Percentiles rank a stretch among this genome's conserved stretches.
Conservation (phyloP, 2,888 invertebrate species). For the Andricus curvator region DNA sequence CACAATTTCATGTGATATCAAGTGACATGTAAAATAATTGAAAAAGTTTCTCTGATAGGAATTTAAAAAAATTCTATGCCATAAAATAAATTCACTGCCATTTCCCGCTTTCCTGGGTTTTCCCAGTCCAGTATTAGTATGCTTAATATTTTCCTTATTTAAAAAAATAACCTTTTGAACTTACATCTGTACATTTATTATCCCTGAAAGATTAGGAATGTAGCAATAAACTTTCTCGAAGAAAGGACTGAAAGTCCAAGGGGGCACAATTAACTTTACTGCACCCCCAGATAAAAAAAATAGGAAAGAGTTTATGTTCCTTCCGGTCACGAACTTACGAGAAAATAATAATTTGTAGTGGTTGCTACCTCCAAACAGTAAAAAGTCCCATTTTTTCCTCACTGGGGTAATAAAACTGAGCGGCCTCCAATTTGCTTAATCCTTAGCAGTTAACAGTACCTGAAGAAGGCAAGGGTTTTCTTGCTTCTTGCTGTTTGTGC, state of each 20-base stretch:
- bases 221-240: conserved; percentile 14
- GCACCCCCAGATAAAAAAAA: conserved; percentile 9
- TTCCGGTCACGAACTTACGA: conserved; percentile 20
- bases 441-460: conserved; percentile 53
- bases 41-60: background rate
- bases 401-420: conserved; percentile 7
- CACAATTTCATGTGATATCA: no score
- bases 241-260: conserved; percentile 2
- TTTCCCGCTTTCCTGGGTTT: background rate
- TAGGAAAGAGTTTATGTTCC: conserved; percentile 22
- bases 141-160: background rate
- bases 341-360: conserved; percentile 31
- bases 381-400: conserved; percentile 10
- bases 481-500: background rate
- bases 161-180: background rate
- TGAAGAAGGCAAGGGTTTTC: conserved; percentile 48
- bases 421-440: conserved; percentile 27
- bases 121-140: background rate
- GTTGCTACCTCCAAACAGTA: conserved; percentile 6
- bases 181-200: background rate
- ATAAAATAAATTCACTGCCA: no score
- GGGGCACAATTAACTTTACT: conserved; percentile 8
- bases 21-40: background rate
- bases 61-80: no score
- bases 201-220: background rate